Base-by-base conservation (phyloP, 2,888 invertebrate genomes). In the Hyppa rectilinea region DNA sequence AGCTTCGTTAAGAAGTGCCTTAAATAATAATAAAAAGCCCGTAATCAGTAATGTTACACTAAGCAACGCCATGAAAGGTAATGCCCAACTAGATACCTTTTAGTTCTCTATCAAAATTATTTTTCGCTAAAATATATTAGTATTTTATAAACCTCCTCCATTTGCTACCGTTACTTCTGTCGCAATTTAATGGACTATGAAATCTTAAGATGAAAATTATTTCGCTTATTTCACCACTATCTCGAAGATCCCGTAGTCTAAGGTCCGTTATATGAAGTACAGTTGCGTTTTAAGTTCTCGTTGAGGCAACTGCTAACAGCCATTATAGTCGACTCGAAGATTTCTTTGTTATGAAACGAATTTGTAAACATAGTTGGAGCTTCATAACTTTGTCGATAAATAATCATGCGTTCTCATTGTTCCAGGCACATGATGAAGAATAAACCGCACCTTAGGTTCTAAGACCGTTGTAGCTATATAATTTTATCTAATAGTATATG, bases 391-490 rank as follows among this genome's bases (percentile, higher is more conserved):
- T 59, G 6, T 58, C 50, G 38, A 63, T 60, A 61, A 29, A 34
- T 52, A 71, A 58, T 38, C 17, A 50, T 36, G 34, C 1, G 2
- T 55, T 70, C 38, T 60, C 17, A 6, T 95, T 92, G 94, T 92
- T 97, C 95, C 97, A 98, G 98, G 92, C 97, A 98, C 93, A 98
- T 98, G 96, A 96, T 98, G 94, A 98, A 98, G 93, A 97, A 97
- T 94, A 99, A 99, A 92, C 98, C 98, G 47, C 98, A 98, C 91
- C 96, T 99, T 87, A 96, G 98, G 87, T 98, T 97, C 92, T 98
- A 94, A 93, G 88, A 88, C 83, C 87, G 89, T 92, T 91, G 77
- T 92, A 94, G 89, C 83, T 90, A 90, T 85, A 89, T 82, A 90
- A 89, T 88, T 90, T 85, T 92, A 93, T 90, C 82, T 86, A 80